Conservation (phyloP, 2,888 invertebrate genomes). For the Xylota sylvarum region DNA sequence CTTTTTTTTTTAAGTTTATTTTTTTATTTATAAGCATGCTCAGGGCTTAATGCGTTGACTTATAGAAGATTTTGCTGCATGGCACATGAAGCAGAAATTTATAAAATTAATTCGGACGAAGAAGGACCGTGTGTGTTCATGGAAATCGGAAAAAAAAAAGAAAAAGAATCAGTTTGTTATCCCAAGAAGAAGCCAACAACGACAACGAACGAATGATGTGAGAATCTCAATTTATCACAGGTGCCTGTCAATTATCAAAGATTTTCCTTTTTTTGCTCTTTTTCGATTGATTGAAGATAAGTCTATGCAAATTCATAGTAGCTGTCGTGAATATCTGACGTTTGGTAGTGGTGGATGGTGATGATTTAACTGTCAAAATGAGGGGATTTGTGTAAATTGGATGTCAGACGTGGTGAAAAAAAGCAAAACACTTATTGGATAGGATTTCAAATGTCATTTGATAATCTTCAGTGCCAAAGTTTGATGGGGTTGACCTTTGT, state of each 20-base stretch:
- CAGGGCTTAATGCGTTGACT: conserved; percentile 69
- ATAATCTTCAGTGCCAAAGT: conserved; percentile 24
- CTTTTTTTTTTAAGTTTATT: conserved; percentile 49
- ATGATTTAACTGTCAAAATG: conserved; percentile 46
- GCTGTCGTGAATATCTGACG: conserved; percentile 25
- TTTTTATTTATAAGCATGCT: conserved; percentile 68
- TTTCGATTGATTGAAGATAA: conserved; percentile 29
- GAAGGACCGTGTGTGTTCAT: conserved; percentile 28
- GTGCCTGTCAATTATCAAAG: conserved; percentile 64
- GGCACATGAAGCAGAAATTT: conserved; percentile 47
- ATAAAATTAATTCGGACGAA: conserved; percentile 62
- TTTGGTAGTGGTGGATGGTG: conserved; percentile 3
- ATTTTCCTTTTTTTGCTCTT: conserved; percentile 18
- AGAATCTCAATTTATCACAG: conserved; percentile 70
- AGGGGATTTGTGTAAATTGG: conserved; percentile 52
- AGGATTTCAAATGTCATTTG: conserved; percentile 29
- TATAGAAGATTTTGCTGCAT: conserved; percentile 27
- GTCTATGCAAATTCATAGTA: conserved; percentile 32
- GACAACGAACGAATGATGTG: conserved; percentile 53
- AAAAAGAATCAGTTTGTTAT: conserved; percentile 18
- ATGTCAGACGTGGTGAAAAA: conserved; percentile 29
- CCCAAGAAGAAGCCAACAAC: not conserved
- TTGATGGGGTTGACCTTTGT: conserved; percentile 9
- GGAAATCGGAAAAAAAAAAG: conserved; percentile 21
- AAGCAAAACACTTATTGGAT: not conserved